These are phyloP conservation scores for Calypte anna DNA, from an alignment of 2,113 vertebrate genomes.

Conservation along the genomic window DNA sequence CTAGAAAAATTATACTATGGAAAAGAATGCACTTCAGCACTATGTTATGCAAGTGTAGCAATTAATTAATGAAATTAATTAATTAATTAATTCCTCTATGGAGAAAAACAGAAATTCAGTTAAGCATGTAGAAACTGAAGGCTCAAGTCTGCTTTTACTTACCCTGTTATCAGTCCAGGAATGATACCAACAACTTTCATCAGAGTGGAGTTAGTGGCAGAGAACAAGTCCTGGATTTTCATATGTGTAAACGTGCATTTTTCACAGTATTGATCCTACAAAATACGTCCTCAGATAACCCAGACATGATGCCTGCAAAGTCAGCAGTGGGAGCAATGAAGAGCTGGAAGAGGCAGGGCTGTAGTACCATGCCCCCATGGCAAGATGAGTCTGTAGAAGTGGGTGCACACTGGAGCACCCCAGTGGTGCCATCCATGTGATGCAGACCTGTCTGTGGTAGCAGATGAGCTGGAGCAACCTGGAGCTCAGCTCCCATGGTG, in stretches of 20 bases:
- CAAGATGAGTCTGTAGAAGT: neutral
- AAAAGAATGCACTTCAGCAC: neutral
- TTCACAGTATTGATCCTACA: neutral
- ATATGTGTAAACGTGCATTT: neutral
- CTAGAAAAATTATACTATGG: neutral
- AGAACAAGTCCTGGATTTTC: neutral
- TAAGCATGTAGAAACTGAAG: neutral
- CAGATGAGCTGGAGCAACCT: fast-evolving
- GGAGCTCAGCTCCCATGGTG: neutral
- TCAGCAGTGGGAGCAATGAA: neutral
- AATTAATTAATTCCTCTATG: neutral
- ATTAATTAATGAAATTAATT: neutral
- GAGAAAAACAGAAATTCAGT: neutral
- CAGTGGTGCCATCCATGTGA: fast-evolving
- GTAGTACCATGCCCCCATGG: neutral
- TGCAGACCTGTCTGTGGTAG: neutral
- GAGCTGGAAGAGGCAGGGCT: neutral
- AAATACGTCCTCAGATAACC: neutral
- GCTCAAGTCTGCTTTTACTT: conserved; percentile 37
- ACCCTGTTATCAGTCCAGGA: neutral
- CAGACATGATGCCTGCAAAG: neutral
- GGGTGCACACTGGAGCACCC: neutral
- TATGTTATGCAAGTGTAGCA: neutral
- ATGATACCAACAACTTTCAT: neutral
- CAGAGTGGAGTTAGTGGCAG: neutral